A percentile compares a stretch with the other conserved stretches of the same genome.
phyloP scores from a whole-genome alignment of 2,113 vertebrate genomes.

The Myxocyprinus asiaticus region DNA sequence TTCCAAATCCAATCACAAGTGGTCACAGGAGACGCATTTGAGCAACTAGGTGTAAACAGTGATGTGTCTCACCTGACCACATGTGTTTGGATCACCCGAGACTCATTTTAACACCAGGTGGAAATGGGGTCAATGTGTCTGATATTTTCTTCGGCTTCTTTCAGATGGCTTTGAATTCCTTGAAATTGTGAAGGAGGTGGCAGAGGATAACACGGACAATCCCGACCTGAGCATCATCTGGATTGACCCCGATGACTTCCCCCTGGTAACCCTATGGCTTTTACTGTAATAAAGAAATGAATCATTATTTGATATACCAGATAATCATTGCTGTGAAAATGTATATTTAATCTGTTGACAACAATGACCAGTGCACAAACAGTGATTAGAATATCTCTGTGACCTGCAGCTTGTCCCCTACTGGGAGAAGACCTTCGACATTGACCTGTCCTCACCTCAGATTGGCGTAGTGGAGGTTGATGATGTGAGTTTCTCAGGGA shows the following conservation, averaged over 20 bases:
- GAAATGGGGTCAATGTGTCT: neutral
- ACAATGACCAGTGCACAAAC: no score
- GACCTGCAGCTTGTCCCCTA: slow-evolving; percentile 83
- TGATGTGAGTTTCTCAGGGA: slow-evolving; percentile 78
- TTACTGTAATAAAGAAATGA: neutral
- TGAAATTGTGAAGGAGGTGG: slow-evolving; percentile 88
- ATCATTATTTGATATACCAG: no score
- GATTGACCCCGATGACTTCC: slow-evolving; percentile 91
- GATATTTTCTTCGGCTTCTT: slow-evolving; percentile 15
- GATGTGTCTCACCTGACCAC: no score
- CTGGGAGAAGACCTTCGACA: slow-evolving; percentile 89
- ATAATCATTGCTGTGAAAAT: neutral
- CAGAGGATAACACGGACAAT: slow-evolving; percentile 85
- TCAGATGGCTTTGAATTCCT: slow-evolving; percentile 89
- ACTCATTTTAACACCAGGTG: no score
- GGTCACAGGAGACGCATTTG: no score
- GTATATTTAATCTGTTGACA: neutral
- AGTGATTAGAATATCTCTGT: neutral
- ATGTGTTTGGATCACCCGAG: no score
- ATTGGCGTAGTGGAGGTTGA: slow-evolving; percentile 88
- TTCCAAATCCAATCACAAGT: no score
- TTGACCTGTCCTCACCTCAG: slow-evolving; percentile 84
- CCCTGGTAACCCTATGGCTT: slow-evolving; percentile 75
- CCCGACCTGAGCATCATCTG: slow-evolving; percentile 91
- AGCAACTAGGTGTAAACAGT: no score